Evolutionary conservation across 2,113 vertebrate genomes (phyloP).

Genomic region (Bos indicus): DNA sequence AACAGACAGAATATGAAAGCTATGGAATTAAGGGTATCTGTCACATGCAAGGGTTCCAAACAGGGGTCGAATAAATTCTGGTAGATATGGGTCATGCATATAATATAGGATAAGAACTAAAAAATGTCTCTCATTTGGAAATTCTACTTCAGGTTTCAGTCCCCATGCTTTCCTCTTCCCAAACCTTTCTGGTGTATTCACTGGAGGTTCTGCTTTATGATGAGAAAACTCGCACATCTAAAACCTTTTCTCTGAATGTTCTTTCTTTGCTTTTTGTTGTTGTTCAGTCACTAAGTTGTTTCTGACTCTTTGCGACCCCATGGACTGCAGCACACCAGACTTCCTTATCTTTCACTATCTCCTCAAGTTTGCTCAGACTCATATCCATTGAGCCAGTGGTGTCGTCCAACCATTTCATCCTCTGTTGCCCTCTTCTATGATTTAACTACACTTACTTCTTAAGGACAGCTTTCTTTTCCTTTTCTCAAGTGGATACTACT

Average conservation of each 20-base stretch:
- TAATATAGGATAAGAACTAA: neutral
- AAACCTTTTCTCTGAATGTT: neutral
- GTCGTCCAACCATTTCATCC: neutral
- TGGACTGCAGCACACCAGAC: neutral
- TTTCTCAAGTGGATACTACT: neutral
- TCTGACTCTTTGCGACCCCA: neutral
- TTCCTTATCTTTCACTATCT: neutral
- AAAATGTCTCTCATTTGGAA: neutral
- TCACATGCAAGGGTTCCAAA: neutral
- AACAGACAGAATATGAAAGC: neutral
- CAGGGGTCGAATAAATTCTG: neutral
- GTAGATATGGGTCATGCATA: neutral
- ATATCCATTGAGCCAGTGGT: neutral
- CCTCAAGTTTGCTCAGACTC: neutral
- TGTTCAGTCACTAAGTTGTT: neutral
- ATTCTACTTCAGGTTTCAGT: neutral
- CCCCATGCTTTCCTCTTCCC: neutral
- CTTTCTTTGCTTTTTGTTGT: neutral
- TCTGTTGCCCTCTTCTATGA: neutral
- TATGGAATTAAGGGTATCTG: neutral
- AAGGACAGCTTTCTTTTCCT: neutral
- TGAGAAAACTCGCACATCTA: neutral
- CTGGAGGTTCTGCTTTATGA: neutral
- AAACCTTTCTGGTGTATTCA: neutral
- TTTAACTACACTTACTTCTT: neutral